Percentiles rank a stretch among this genome's conserved stretches.
Conservation (phyloP, 2,113 vertebrate genomes). For the Verasper variegatus region DNA sequence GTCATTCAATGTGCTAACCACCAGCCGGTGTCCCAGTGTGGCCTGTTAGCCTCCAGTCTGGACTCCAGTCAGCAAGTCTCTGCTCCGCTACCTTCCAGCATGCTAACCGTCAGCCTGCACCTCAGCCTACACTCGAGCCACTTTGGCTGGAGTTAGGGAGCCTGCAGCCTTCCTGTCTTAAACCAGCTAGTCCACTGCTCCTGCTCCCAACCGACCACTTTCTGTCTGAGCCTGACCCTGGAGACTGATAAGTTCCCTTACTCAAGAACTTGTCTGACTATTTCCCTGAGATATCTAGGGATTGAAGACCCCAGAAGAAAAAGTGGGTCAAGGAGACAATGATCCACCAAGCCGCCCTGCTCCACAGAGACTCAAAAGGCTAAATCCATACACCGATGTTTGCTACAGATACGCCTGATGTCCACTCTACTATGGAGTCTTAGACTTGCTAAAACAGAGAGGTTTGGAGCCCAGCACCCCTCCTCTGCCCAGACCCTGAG, state of each 20-base stretch:
- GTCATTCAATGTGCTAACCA: neutral
- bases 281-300: neutral
- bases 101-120: neutral
- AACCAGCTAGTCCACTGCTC: neutral
- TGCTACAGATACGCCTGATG: neutral
- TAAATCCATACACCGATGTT: too few species aligned
- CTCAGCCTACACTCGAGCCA: neutral
- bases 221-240: neutral
- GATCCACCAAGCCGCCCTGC: too few species aligned
- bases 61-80: too few species aligned
- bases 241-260: neutral
- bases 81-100: too few species aligned
- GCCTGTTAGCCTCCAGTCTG: neutral
- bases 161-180: neutral
- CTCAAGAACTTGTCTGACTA: neutral
- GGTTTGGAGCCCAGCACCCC: neutral
- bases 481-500: neutral
- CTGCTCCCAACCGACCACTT: neutral
- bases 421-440: neutral
- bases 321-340: neutral
- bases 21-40: neutral
- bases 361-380: neutral
- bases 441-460: neutral
- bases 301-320: neutral
- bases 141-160: neutral